Conservation (phyloP, 2,113 vertebrate genomes). For the Alces alces region DNA sequence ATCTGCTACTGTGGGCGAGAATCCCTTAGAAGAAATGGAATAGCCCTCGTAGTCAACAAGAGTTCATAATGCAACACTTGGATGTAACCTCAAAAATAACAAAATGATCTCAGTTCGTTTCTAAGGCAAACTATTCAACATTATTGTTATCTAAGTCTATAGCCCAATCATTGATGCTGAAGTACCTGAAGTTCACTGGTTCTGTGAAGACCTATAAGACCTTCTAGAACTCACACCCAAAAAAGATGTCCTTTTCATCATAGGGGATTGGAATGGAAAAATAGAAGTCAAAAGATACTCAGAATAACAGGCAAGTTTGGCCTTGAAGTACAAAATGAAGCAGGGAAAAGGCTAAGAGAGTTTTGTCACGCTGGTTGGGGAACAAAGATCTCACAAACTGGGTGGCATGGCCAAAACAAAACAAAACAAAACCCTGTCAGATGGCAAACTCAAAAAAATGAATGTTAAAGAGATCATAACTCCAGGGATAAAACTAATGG, state of each 20-base stretch:
- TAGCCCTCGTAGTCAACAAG: neutral
- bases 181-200: neutral
- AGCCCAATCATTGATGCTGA: neutral
- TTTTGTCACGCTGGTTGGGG: neutral
- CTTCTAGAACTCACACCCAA: neutral
- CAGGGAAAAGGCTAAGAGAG: neutral
- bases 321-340: neutral
- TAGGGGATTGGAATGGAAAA: neutral
- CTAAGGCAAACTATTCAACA: neutral
- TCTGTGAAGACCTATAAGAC: neutral
- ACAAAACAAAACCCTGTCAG: neutral
- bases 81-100: neutral
- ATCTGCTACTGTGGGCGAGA: neutral
- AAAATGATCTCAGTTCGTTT: neutral
- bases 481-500: neutral
- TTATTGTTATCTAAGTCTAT: neutral
- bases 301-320: neutral
- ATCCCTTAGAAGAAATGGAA: neutral
- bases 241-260: neutral
- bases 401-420: neutral
- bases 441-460: neutral
- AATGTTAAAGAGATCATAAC: neutral
- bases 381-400: neutral
- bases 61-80: neutral
- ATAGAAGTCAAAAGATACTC: neutral